Base-by-base conservation (phyloP, 2,797 vertebrate species). In the Eutrigla gurnardus region DNA sequence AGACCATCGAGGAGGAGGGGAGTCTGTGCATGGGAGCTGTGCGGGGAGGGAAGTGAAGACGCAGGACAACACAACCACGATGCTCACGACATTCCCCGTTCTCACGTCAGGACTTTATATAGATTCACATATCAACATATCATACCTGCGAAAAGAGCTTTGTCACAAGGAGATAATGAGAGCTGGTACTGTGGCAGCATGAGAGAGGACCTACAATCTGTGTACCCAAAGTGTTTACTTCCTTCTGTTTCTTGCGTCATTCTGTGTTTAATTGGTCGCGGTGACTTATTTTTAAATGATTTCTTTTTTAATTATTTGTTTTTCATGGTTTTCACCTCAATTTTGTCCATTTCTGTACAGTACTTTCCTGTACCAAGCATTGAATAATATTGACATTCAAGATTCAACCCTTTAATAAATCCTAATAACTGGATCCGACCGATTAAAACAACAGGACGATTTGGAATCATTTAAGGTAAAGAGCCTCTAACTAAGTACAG, bases 1-100 rank as follows among this genome's bases (percentile, higher is more conserved):
- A 97, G 86, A 95, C 95, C 85, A 97, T 97, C 57, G 96, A 95
- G 1, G 97, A 97, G 86, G 96, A 96, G 80, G 92, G 80, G 2
- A 81, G 87, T 39, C 86, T 94, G 81, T 92, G 81, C 45, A 92
- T 91, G 92, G 87, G 73, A 62, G 62, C 84, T 3, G 78, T 83
- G 66, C 81, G 76, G 55, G 76, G 39, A 17, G 75, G 87, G 42
- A 89, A 90, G 72, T 91, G 78, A 92, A 74, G 17, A 0, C 10
- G 33, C 13, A 42, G 32, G 47, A 65, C 43, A 46, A 55, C 33
- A 33, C 65, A 64, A 63, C 68, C 37, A 15, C 49, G 75, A 52
- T 42, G 65, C 46, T 72, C 42, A 57, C 65, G 2, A 64, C 67
- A 70, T 80, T 77, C 60, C 70, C 65, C 59, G 65, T 77, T 72